These are phyloP conservation scores for Pomacea canaliculata DNA, from an alignment of 2,888 invertebrate species.

Conservation along the genomic window DNA sequence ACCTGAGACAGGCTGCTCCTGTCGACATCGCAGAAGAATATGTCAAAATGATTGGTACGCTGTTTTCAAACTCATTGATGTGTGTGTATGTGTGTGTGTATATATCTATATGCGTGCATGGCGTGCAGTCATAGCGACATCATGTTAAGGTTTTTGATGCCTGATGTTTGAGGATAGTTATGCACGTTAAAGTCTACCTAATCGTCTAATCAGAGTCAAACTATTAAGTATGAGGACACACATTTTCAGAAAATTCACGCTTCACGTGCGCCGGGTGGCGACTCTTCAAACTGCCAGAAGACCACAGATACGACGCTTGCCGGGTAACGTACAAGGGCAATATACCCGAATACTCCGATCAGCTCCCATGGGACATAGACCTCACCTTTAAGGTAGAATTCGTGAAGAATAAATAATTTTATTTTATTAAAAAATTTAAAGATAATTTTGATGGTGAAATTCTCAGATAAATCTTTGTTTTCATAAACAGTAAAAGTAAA, in stretches of 20 bases:
- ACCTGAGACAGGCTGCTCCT: neutral
- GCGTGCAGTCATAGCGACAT: neutral
- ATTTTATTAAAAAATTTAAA: too few species aligned
- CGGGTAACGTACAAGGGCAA: conserved; percentile 33
- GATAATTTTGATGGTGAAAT: too few species aligned
- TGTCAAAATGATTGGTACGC: too few species aligned
- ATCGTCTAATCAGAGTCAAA: too few species aligned
- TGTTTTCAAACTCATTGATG: neutral
- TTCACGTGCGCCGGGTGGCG: neutral
- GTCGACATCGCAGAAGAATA: neutral
- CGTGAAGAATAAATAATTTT: too few species aligned
- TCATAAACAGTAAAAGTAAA: too few species aligned
- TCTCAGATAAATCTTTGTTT: too few species aligned
- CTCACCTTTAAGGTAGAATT: conserved; percentile 26
- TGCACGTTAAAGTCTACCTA: too few species aligned
- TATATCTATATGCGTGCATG: neutral
- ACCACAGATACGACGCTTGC: conserved; percentile 13
- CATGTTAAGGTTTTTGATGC: too few species aligned
- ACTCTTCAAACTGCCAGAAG: too few species aligned
- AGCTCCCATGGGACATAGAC: conserved; percentile 31
- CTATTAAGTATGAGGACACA: neutral
- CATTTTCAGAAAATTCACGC: neutral
- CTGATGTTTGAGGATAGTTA: too few species aligned
- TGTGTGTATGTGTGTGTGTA: neutral
- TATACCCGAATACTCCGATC: conserved; percentile 25